Percentiles rank a stretch among this genome's conserved stretches.
These are phyloP conservation scores for Chlorodrepanis virens DNA, from an alignment of 2,113 vertebrate species.

Conservation along the genomic window DNA sequence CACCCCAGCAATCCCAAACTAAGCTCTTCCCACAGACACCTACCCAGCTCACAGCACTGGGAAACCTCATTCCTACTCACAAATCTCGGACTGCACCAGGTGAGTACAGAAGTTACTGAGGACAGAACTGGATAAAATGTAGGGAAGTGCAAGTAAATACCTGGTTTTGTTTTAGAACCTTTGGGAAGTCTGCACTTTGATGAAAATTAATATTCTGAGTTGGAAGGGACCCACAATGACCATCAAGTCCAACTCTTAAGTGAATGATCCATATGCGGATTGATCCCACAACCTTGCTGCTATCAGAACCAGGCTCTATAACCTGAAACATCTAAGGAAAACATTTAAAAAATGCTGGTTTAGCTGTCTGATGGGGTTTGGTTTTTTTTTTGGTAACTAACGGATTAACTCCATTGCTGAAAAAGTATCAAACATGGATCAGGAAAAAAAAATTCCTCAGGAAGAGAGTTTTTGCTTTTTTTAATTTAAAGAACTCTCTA, in stretches of 20 bases:
- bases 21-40: background rate
- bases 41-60: background rate
- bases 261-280: background rate
- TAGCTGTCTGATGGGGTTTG: background rate
- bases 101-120: background rate
- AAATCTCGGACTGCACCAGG: background rate
- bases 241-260: background rate
- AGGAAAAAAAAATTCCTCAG: background rate
- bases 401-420: background rate
- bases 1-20: background rate
- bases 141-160: background rate
- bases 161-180: background rate
- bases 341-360: background rate
- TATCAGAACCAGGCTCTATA: background rate
- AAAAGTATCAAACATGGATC: background rate
- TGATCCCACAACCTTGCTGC: background rate
- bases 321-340: background rate
- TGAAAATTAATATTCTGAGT: background rate
- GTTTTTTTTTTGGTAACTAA: accelerated
- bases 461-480: background rate
- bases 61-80: background rate
- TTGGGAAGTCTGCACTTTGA: background rate
- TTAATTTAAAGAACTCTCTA: background rate
- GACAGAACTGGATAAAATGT: background rate
- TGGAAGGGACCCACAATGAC: background rate